Evolutionary conservation across 1,140 invertebrate genomes (phyloP).

Genomic region (Heliconius melpomene): DNA sequence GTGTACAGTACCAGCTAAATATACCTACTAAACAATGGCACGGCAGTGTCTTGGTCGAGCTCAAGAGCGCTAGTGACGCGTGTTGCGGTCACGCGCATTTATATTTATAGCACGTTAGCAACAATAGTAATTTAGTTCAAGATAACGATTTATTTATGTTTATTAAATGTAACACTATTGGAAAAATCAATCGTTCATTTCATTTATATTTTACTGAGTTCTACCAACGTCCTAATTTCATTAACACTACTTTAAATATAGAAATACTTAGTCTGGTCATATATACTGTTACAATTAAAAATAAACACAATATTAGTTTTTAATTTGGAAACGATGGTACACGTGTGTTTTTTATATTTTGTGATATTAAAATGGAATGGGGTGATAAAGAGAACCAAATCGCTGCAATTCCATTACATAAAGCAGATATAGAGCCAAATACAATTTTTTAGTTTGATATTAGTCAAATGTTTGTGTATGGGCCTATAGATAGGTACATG

Average conservation of each 20-base stretch:
- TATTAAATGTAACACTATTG: constrained; percentile 13
- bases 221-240: background rate
- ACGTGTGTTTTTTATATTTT: no score
- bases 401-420: no score
- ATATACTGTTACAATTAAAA: no score
- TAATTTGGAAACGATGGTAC: no score
- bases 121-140: constrained; percentile 41
- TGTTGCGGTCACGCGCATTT: constrained; percentile 61
- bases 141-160: constrained; percentile 30
- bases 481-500: no score
- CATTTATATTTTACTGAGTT: background rate
- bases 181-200: background rate
- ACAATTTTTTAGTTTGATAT: no score
- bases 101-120: constrained; percentile 44
- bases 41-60: constrained; percentile 72
- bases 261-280: no score
- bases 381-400: no score
- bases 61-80: constrained; percentile 70
- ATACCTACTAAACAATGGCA: constrained; percentile 73
- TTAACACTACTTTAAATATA: background rate
- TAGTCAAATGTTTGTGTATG: no score
- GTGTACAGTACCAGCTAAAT: constrained; percentile 54
- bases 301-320: no score
- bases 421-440: no score
- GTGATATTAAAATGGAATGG: no score